Percentiles rank a stretch among this genome's conserved stretches.
Evolutionary conservation across 2,888 invertebrate genomes (phyloP).

Genomic region (Metallyticus violacea): DNA sequence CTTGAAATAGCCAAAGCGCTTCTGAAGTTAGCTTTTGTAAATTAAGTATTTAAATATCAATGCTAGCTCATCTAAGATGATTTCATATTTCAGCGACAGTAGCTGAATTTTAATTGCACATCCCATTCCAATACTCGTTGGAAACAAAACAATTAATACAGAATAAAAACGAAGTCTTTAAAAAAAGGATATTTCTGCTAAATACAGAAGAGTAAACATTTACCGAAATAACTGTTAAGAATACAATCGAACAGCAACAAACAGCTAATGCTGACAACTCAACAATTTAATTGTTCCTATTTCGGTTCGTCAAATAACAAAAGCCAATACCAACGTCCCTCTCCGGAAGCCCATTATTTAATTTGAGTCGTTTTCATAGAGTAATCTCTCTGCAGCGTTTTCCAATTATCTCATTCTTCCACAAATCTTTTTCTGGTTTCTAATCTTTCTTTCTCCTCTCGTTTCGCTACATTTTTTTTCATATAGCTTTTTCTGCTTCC

Average conservation of each 20-base stretch:
- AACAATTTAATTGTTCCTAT: neutral
- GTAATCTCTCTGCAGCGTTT: constrained; percentile 5
- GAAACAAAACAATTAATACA: too few relatives aligned
- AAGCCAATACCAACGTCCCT: neutral
- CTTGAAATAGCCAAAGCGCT: too few relatives aligned
- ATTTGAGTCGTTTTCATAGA: constrained; percentile 9
- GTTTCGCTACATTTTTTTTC: neutral
- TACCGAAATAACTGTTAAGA: too few relatives aligned
- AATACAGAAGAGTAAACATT: too few relatives aligned
- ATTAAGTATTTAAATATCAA: too few relatives aligned
- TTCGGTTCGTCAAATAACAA: neutral
- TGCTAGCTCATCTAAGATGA: too few relatives aligned
- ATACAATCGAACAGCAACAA: neutral
- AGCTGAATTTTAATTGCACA: too few relatives aligned
- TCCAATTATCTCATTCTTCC: neutral
- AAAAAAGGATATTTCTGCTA: too few relatives aligned
- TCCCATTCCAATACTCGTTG: too few relatives aligned
- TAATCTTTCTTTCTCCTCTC: neutral
- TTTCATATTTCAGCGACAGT: too few relatives aligned
- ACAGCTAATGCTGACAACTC: neutral
- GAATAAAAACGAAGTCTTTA: too few relatives aligned
- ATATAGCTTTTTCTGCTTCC: neutral
- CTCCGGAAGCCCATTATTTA: neutral
- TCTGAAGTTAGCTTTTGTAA: too few relatives aligned
- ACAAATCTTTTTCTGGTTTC: neutral